Evolutionary conservation across 1,140 invertebrate species (phyloP), one percentile per base, ranked within the genome.

Genomic region (Plectus sambesii): DNA sequence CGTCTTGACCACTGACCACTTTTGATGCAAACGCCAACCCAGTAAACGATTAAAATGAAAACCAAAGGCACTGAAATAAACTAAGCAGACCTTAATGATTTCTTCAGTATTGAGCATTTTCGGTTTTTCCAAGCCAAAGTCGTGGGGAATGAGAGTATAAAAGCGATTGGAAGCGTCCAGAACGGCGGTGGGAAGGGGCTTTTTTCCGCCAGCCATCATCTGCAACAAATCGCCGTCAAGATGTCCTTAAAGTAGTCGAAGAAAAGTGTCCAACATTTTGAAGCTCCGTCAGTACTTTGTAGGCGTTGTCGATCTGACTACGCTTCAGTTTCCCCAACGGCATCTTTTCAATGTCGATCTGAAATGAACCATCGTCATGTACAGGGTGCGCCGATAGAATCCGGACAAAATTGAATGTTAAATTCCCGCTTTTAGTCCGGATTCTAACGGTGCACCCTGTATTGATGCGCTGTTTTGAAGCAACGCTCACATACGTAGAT

Each of bases 331-430:
- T 96, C 39, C 90, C 90, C 1, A 97, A 72, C 0, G 92, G 92
- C 89, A 97, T 92, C 73, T 96, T 94, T 42, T 90, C 86, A 56
- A 85, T 77, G 73, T 97, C 90, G 58, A 96, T 78, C 78, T 83
- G n/a, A n/a, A n/a, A n/a, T n/a, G n/a, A n/a, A n/a, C n/a, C n/a
- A n/a, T n/a, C n/a, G n/a, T n/a, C n/a, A n/a, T n/a, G n/a, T n/a
- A n/a, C n/a, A n/a, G n/a, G n/a, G n/a, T n/a, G n/a, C n/a, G n/a
- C n/a, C n/a, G n/a, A n/a, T n/a, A n/a, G n/a, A n/a, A n/a, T n/a
- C n/a, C n/a, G n/a, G n/a, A n/a, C n/a, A n/a, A n/a, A n/a, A n/a
- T n/a, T n/a, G n/a, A n/a, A n/a, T n/a, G n/a, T n/a, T 58, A n/a
- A n/a, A n/a, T n/a, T n/a, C n/a, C n/a, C n/a, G n/a, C n/a, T n/a